Evolutionary conservation across 2,113 vertebrate species (phyloP).

Genomic region (Crotalus horridus): DNA sequence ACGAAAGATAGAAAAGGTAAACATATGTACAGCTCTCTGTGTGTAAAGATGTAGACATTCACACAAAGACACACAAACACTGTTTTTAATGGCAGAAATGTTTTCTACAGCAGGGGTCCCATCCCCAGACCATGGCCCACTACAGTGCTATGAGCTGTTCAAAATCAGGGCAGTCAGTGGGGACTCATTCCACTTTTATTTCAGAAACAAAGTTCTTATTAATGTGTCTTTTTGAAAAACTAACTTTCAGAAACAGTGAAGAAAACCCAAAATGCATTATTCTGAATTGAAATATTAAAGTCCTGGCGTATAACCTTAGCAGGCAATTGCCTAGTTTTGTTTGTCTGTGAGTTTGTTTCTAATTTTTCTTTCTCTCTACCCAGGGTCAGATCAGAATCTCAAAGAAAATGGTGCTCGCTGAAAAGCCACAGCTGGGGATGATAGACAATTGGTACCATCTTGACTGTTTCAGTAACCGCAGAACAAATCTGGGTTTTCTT

Average conservation of each 20-base stretch:
- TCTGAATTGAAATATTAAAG: slow-evolving; percentile 10
- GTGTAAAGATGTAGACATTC: not conserved
- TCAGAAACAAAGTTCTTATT: not conserved
- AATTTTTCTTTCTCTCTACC: not conserved
- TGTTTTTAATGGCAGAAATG: not conserved
- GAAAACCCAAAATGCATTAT: not conserved
- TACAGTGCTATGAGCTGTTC: not conserved
- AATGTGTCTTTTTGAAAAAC: not conserved
- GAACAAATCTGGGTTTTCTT: slow-evolving; percentile 87
- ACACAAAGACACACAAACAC: no score
- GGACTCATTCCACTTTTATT: not conserved
- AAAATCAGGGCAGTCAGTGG: not conserved
- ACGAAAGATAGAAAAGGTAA: slow-evolving; percentile 95
- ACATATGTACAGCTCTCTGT: not conserved
- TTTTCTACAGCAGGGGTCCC: not conserved
- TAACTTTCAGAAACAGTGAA: not conserved
- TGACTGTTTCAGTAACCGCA: slow-evolving; percentile 81
- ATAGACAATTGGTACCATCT: slow-evolving; percentile 99
- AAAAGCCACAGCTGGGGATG: slow-evolving; percentile 94
- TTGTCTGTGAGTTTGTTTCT: not conserved
- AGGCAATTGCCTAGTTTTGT: not conserved
- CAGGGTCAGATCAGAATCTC: slow-evolving; percentile 94
- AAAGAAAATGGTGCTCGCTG: slow-evolving; percentile 90
- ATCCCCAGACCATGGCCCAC: not conserved
- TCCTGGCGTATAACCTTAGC: not conserved